Base-by-base conservation (phyloP, 2,888 invertebrate species). In the Aleiodes alternator region DNA sequence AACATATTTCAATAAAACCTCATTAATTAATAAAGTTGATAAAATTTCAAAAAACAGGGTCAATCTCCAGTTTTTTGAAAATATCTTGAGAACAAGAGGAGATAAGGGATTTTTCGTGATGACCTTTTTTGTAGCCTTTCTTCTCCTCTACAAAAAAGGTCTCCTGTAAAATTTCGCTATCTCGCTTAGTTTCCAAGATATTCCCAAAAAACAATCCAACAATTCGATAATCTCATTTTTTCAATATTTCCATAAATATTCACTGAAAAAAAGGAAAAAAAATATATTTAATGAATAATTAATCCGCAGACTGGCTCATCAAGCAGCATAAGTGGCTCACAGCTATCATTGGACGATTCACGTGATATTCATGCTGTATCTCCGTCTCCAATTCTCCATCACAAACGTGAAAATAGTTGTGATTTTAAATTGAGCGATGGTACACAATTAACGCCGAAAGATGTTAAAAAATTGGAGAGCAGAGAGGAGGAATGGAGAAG, bases 241-340 rank as follows among this genome's bases (percentile, higher is more conserved):
- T 43, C 7, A 43, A 43, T 38, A 8, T 11, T 43, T 43, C 9
- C 43, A 43, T 11, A 9, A 43, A 43, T 43, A 43, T 43, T 9
- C 9, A 43, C 0, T 43, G 4, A 43, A 23, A 23, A 23, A 23
- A 23, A 23, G 23, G 23, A 23, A 23, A 23, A 23, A 23, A 23
- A 23, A 23, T 1, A 23, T 23, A 23, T 23, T 8, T 43, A 43
- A 43, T 43, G 43, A 43, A 43, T 43, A 43, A 43, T 43, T 43
- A 43, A 43, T 43, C 3, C 55, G 81, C 78, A 88, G 89, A 83
- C 87, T 50, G 89, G 87, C 43, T 89, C 88, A 50, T 88, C 88
- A n/a, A 90, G 90, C 80, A 88, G 90, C 76, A 86, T 89, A 76
- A 90, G 90, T 74, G 87, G 86, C 8, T 89, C 89, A 50, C 87